Percentiles rank a stretch among this genome's conserved stretches.
Conservation (phyloP, 2,797 vertebrate species). For the Pseudomugil gertrudae region DNA sequence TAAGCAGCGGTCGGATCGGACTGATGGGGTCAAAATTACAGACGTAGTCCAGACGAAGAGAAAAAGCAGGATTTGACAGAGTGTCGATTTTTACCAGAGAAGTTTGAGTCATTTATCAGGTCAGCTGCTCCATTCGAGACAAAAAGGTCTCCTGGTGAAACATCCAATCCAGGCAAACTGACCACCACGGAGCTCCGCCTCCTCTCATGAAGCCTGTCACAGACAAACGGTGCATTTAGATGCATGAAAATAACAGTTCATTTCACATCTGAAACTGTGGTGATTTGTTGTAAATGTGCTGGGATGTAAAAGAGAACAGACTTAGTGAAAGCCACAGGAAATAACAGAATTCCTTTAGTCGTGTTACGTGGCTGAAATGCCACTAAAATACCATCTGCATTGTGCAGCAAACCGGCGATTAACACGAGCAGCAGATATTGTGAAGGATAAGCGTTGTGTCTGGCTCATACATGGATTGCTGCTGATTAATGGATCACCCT, state of each 20-base stretch:
- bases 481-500: constrained; percentile 49
- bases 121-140: constrained; percentile 85
- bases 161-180: constrained; percentile 85
- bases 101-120: constrained; percentile 77
- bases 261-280: constrained; percentile 2
- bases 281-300: constrained; percentile 6
- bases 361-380: constrained; percentile 64
- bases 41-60: not conserved
- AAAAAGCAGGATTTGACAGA: not conserved
- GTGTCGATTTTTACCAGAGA: constrained; percentile 67
- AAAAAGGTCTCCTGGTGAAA: constrained; percentile 90
- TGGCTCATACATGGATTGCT: constrained; percentile 33
- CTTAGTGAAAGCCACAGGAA: constrained; percentile 49
- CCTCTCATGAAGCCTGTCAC: constrained; percentile 78
- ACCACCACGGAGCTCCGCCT: constrained; percentile 89
- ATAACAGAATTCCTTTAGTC: constrained; percentile 71
- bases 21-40: not conserved
- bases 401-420: constrained; percentile 51
- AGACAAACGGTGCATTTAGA: too few relatives aligned
- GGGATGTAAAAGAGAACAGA: constrained; percentile 18
- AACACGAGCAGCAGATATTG: constrained; percentile 38
- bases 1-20: constrained; percentile 4
- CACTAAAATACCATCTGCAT: constrained; percentile 57
- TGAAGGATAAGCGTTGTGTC: constrained; percentile 47
- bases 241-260: constrained; percentile 2